phyloP scores from a whole-genome alignment of 2,888 invertebrate genomes.

The Cremastobaeus sp. region DNA sequence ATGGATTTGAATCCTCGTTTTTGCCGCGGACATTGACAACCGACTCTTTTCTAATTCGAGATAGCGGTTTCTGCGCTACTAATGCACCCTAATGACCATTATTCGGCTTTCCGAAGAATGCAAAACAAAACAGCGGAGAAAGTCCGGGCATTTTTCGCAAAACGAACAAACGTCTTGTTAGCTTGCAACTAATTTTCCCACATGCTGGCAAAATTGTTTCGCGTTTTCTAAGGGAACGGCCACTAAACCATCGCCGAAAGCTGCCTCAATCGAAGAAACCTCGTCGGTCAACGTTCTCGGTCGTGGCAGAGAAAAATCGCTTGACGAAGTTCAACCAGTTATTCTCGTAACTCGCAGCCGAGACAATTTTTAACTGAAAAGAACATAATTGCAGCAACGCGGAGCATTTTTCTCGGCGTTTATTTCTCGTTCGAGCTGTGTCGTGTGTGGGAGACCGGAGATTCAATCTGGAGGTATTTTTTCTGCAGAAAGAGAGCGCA shows the following conservation, averaged over 20 bases:
- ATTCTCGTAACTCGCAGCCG: neutral
- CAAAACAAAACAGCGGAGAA: too few relatives aligned
- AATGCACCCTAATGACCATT: constrained; percentile 34
- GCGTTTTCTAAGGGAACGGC: too few relatives aligned
- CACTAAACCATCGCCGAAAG: too few relatives aligned
- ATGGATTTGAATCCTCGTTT: constrained; percentile 20
- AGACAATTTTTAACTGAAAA: neutral
- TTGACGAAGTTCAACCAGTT: neutral
- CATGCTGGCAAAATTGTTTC: too few relatives aligned
- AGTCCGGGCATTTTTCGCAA: too few relatives aligned
- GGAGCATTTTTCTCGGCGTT: constrained; percentile 17
- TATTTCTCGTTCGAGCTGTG: constrained; percentile 32
- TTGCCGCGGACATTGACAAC: constrained; percentile 9
- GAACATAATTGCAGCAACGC: constrained; percentile 18
- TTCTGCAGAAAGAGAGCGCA: constrained; percentile 45
- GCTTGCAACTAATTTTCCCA: too few relatives aligned
- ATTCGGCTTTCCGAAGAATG: neutral
- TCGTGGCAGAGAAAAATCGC: too few relatives aligned
- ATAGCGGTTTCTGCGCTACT: constrained; percentile 26
- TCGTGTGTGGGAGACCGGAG: constrained; percentile 57
- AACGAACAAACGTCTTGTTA: constrained; percentile 5
- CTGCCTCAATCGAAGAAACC: too few relatives aligned
- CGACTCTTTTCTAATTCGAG: constrained; percentile 4
- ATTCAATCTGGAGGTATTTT: constrained; percentile 43
- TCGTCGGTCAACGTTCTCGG: too few relatives aligned